A percentile compares a stretch with the other conserved stretches of the same genome.
Conservation (phyloP, 1,140 invertebrate species). For the Atta texana region DNA sequence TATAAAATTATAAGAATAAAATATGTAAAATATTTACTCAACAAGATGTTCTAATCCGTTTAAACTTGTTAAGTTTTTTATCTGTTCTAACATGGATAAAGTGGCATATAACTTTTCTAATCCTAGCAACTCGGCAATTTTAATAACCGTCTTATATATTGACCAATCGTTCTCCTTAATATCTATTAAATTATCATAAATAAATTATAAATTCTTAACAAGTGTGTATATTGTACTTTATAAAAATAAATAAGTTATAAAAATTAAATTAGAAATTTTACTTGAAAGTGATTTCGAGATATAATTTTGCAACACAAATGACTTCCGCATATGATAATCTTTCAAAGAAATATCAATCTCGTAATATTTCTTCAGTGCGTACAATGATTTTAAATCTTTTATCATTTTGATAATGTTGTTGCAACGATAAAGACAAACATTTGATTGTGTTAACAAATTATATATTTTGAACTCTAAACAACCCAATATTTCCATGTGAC, state of each 20-base stretch:
- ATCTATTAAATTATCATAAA: conserved; percentile 31
- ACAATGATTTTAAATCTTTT: conserved; percentile 70
- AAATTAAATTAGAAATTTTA: conserved; percentile 60
- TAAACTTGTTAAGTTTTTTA: conserved; percentile 34
- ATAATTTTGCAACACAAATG: conserved; percentile 71
- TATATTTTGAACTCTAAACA: conserved; percentile 73
- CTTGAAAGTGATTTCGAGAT: conserved; percentile 63
- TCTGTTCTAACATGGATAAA: conserved; percentile 67
- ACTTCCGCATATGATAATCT: conserved; percentile 71
- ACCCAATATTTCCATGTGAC: conserved; percentile 69
- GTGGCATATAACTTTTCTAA: conserved; percentile 68
- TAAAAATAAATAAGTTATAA: no score
- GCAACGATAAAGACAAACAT: conserved; percentile 34
- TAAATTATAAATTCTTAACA: conserved; percentile 37
- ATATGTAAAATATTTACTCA: conserved; percentile 61
- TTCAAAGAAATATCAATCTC: conserved; percentile 66
- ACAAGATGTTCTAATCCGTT: conserved; percentile 68
- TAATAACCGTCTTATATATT: conserved; percentile 63
- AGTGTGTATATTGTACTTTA: neutral
- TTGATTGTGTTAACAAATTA: conserved; percentile 56
- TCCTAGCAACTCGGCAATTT: conserved; percentile 73
- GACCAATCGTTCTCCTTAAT: conserved; percentile 6
- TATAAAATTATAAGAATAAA: neutral
- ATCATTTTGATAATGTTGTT: conserved; percentile 66
- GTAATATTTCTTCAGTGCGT: conserved; percentile 76